phyloP scores from a whole-genome alignment of 2,888 invertebrate genomes.

The Himalopsyche kuldschensis region DNA sequence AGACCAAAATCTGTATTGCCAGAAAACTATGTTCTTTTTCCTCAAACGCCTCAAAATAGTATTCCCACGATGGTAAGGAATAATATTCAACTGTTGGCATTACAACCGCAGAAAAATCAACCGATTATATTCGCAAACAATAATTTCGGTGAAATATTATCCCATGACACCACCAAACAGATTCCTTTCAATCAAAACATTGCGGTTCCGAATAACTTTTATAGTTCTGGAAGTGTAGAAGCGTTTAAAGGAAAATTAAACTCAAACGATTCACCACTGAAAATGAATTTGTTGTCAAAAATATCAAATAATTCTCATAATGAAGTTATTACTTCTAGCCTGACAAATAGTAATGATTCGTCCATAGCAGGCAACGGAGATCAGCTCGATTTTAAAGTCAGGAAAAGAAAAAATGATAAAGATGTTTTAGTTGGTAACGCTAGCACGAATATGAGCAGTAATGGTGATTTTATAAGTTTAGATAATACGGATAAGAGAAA shows the following conservation, averaged over 20 bases:
- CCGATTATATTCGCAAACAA: not conserved
- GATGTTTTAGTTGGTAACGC: not conserved
- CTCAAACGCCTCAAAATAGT: slow-evolving; percentile 2
- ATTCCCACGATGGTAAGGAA: slow-evolving; percentile 10
- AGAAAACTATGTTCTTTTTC: slow-evolving; percentile 21
- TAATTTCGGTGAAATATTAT: not conserved
- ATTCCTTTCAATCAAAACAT: not conserved
- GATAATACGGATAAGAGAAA: not conserved
- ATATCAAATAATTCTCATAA: not conserved
- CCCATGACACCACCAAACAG: not conserved
- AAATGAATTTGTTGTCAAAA: not conserved
- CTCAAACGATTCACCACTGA: not conserved
- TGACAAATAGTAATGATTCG: not conserved
- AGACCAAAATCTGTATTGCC: slow-evolving; percentile 10
- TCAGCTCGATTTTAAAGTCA: not conserved
- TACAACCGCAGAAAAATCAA: not conserved
- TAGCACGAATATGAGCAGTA: not conserved
- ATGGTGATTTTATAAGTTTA: not conserved
- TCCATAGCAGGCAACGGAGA: not conserved
- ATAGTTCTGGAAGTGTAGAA: not conserved
- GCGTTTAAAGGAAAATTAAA: not conserved
- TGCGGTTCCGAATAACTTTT: not conserved
- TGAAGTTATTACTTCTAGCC: not conserved
- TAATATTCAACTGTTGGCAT: not conserved
- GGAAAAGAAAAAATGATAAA: not conserved